These are phyloP conservation scores for Malaclemys terrapin DNA, from an alignment of 2,113 vertebrate species.

Conservation along the genomic window DNA sequence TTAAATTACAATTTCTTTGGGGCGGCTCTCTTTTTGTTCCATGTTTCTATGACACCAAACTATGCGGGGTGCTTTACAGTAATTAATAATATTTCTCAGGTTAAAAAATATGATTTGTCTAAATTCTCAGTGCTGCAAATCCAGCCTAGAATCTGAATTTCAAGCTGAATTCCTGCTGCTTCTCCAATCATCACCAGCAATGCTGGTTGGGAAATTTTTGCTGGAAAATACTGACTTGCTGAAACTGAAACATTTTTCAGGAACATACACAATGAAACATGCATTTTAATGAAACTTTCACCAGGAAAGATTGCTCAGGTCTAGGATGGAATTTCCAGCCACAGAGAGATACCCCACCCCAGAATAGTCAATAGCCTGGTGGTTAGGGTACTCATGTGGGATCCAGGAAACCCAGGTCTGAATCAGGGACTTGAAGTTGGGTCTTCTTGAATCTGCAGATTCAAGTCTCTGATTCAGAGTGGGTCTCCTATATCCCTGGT, in stretches of 20 bases:
- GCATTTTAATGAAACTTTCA: not conserved
- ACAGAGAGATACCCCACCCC: not conserved
- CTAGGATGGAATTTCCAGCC: not conserved
- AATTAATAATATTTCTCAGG: not conserved
- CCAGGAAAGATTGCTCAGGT: not conserved
- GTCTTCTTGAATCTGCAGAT: not conserved
- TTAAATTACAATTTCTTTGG: not conserved
- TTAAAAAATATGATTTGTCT: not conserved
- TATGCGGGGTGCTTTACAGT: not conserved
- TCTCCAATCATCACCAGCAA: not conserved
- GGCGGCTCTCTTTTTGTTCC: not conserved
- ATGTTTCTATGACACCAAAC: not conserved
- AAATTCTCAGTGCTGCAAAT: not conserved
- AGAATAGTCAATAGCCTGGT: not conserved
- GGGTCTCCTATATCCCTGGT: not conserved
- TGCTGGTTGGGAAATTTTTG: not conserved
- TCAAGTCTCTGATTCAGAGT: not conserved
- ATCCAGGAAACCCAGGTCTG: not conserved
- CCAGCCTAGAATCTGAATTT: not conserved
- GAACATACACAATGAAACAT: not conserved
- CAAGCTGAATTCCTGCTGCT: not conserved
- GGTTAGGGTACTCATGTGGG: not conserved
- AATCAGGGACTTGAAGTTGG: not conserved
- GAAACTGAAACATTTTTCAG: not conserved
- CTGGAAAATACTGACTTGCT: not conserved